Evolutionary conservation across 2,797 vertebrate species (phyloP).

Genomic region (Phylloscopus collybita): DNA sequence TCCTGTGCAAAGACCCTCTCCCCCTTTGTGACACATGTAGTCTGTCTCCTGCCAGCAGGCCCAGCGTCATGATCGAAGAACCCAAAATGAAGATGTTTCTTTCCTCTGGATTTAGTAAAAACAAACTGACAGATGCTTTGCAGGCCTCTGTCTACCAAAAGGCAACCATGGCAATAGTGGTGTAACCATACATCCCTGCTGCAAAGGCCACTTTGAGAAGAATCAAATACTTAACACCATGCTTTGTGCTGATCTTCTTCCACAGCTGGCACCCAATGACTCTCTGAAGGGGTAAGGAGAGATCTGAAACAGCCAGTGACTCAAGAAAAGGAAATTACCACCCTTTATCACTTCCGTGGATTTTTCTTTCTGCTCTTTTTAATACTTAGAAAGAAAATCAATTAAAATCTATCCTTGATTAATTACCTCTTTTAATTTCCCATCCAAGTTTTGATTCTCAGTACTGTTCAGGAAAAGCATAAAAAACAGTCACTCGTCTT

Average conservation of each 20-base stretch:
- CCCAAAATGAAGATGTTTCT: neutral
- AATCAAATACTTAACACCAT: neutral
- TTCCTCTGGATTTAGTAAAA: neutral
- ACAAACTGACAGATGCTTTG: neutral
- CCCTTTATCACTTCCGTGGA: neutral
- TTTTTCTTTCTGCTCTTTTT: neutral
- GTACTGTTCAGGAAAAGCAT: neutral
- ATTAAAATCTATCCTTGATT: neutral
- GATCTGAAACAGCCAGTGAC: neutral
- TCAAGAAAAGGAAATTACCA: neutral
- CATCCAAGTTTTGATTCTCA: neutral
- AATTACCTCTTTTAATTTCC: neutral
- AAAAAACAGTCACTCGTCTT: neutral
- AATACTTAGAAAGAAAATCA: neutral
- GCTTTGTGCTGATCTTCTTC: neutral
- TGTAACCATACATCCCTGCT: neutral
- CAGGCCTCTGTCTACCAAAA: neutral
- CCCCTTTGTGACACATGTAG: neutral
- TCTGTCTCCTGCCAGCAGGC: neutral
- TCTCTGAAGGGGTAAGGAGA: neutral
- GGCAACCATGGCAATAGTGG: fast-evolving
- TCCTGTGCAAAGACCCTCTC: neutral
- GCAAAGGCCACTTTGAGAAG: neutral
- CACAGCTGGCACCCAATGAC: neutral
- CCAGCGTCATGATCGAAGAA: neutral